Percentiles rank a stretch among this genome's conserved stretches.
These are phyloP conservation scores for Mirza zaza DNA, from an alignment of 2,113 vertebrate species.

Conservation along the genomic window DNA sequence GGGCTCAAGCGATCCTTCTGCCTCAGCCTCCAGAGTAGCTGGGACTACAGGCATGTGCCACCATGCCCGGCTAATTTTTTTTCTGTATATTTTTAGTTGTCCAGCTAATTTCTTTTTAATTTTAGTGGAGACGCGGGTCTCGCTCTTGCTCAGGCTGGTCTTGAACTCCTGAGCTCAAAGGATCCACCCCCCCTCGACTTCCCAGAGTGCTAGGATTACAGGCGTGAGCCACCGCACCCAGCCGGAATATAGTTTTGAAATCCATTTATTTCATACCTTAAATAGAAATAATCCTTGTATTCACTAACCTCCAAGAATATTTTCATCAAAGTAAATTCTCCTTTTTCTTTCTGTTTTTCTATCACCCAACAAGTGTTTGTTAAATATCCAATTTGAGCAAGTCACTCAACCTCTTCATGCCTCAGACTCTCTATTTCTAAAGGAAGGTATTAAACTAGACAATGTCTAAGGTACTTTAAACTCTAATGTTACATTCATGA, in stretches of 20 bases:
- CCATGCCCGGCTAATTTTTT: too few relatives aligned
- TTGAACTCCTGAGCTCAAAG: too few relatives aligned
- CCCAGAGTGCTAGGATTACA: too few relatives aligned
- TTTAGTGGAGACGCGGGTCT: too few relatives aligned
- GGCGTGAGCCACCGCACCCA: too few relatives aligned
- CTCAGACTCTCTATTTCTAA: not conserved
- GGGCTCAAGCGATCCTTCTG: too few relatives aligned
- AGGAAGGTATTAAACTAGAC: not conserved
- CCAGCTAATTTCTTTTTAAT: too few relatives aligned
- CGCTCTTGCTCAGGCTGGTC: too few relatives aligned
- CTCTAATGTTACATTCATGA: not conserved
- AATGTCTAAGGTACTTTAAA: not conserved
- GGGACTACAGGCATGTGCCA: too few relatives aligned
- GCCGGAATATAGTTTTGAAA: not conserved
- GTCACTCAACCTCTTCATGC: not conserved
- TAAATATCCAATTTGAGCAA: constrained; percentile 35
- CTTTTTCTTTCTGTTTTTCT: not conserved
- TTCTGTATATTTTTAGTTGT: too few relatives aligned
- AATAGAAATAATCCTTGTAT: not conserved
- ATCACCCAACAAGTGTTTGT: not conserved
- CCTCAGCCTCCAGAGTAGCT: too few relatives aligned
- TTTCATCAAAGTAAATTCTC: not conserved
- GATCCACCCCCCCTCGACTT: too few relatives aligned
- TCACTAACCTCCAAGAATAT: not conserved
- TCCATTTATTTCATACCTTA: constrained; percentile 14